Evolutionary conservation across 53 echinoderm and acorn worm genomes (phyloP).

Genomic region (Actinopyga echinites): DNA sequence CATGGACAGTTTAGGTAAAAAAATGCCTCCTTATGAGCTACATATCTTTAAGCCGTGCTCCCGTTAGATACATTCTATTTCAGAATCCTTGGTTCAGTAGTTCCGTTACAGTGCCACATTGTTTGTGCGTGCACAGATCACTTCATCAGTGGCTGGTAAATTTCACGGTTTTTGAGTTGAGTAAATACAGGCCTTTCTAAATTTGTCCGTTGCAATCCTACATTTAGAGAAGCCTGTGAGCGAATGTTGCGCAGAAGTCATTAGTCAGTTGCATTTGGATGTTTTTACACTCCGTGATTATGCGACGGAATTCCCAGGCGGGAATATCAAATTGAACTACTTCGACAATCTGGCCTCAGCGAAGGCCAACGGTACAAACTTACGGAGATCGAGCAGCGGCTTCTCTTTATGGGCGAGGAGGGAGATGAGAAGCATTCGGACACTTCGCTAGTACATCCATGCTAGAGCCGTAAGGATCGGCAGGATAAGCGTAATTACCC

Average conservation of each 20-base stretch:
- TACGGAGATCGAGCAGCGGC: not conserved
- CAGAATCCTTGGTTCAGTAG: too few species aligned
- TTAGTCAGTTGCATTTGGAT: conserved; percentile 6
- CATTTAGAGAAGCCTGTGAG: conserved; percentile 1
- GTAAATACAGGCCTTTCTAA: conserved; percentile 17
- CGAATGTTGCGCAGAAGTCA: conserved; percentile 12
- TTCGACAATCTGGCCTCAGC: not conserved
- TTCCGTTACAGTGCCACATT: not conserved
- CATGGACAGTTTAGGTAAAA: too few species aligned
- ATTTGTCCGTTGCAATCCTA: conserved; percentile 1
- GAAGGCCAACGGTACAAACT: not conserved
- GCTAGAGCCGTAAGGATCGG: too few species aligned
- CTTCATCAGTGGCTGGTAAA: not conserved
- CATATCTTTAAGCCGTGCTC: not conserved
- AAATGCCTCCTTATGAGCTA: not conserved
- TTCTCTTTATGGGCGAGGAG: too few species aligned
- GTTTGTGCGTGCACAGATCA: not conserved
- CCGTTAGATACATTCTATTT: conserved; percentile 10
- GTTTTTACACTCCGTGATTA: conserved; percentile 6
- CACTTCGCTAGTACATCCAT: too few species aligned
- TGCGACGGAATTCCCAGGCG: not conserved
- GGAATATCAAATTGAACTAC: too few species aligned
- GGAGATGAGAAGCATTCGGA: too few species aligned
- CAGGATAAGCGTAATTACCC: too few species aligned
- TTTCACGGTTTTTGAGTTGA: not conserved